These are phyloP conservation scores for Limnothrissa miodon DNA, from an alignment of 2,113 vertebrate species.

Conservation along the genomic window DNA sequence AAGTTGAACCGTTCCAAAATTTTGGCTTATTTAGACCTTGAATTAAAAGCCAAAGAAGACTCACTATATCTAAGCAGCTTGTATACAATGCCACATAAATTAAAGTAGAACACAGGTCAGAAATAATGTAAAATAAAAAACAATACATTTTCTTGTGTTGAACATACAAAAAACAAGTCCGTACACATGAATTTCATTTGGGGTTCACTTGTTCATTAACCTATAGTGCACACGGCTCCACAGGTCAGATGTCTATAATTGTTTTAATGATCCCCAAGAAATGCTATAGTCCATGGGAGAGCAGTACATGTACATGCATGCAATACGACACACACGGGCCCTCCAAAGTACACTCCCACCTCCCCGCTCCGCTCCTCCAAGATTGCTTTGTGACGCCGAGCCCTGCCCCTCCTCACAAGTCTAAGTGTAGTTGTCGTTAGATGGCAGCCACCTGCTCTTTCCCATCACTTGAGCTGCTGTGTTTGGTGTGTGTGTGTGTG, in stretches of 20 bases:
- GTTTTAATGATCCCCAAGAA: background rate
- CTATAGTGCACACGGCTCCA: background rate
- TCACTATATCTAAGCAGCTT: background rate
- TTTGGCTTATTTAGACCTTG: background rate
- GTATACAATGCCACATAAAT: background rate
- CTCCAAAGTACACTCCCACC: background rate
- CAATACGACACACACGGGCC: background rate
- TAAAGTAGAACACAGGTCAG: background rate
- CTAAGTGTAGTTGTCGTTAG: background rate
- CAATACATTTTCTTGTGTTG: no score
- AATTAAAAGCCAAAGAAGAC: background rate
- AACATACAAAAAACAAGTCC: background rate
- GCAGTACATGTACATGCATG: background rate
- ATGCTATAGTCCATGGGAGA: background rate
- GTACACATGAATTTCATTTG: background rate
- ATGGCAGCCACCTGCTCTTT: background rate
- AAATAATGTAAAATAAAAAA: background rate
- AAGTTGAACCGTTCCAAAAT: background rate
- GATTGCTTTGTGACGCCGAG: background rate
- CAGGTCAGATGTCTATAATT: background rate
- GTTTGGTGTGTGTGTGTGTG: no score
- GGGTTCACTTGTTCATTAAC: background rate
- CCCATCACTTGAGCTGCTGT: background rate
- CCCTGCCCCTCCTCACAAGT: background rate
- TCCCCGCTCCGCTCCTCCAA: background rate